Conservation (phyloP, 2,113 vertebrate genomes). For the Tonatia bakeri region DNA sequence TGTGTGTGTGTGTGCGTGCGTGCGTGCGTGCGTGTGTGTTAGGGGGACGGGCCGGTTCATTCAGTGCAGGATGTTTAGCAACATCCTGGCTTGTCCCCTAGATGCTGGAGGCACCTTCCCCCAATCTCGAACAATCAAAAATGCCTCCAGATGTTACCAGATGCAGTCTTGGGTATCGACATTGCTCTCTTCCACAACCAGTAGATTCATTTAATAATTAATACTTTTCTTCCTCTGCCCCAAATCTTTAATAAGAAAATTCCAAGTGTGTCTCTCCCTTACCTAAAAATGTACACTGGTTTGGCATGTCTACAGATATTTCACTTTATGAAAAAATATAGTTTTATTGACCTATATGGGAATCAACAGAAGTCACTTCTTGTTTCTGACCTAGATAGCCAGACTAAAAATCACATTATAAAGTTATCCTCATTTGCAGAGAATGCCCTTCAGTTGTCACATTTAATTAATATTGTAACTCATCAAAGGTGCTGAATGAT, state of each 20-base stretch:
- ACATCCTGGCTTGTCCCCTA: not conserved
- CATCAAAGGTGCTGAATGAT: constrained; percentile 53
- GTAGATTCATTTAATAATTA: not conserved
- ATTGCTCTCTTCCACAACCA: not conserved
- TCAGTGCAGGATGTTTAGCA: not conserved
- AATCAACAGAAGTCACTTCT: not conserved
- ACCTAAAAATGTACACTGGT: not conserved
- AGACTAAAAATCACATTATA: constrained; percentile 19
- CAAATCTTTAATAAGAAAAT: not conserved
- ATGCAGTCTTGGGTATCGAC: not conserved
- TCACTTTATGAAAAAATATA: not conserved
- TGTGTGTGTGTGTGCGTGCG: not conserved
- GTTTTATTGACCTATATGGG: not conserved
- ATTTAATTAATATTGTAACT: constrained; percentile 58
- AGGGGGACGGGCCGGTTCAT: accelerated
- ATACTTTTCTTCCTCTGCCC: not conserved
- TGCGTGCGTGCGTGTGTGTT: not conserved
- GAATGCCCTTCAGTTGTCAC: constrained; percentile 46
- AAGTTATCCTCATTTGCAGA: constrained; percentile 48
- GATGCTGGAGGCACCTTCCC: not conserved
- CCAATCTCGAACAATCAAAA: not conserved
- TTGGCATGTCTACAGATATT: not conserved
- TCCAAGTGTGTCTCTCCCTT: not conserved
- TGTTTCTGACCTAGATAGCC: not conserved
- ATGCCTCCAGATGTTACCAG: not conserved